Evolutionary conservation across 2,888 invertebrate genomes (phyloP).

Genomic region (Koerneria pararmatus): DNA sequence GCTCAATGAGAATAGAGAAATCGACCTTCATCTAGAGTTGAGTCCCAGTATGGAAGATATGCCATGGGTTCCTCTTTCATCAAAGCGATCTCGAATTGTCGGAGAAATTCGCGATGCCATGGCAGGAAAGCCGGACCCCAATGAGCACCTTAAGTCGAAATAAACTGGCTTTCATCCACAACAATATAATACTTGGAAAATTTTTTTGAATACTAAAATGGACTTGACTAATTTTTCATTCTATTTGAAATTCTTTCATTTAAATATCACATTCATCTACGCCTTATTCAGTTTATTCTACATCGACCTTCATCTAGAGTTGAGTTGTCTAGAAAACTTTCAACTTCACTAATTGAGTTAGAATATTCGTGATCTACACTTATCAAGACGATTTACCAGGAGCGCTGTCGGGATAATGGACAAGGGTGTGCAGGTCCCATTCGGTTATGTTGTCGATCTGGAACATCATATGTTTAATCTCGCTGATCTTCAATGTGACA

Average conservation of each 20-base stretch:
- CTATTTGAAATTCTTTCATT: too few species aligned
- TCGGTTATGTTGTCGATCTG: conserved; percentile 53
- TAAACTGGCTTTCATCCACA: too few species aligned
- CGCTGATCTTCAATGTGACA: not conserved
- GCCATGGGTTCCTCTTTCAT: conserved; percentile 49
- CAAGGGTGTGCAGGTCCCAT: conserved; percentile 55
- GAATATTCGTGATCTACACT: too few species aligned
- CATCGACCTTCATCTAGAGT: too few species aligned
- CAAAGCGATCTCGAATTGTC: conserved; percentile 56
- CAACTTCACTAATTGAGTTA: too few species aligned
- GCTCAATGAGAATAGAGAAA: too few species aligned
- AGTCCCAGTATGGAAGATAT: conserved; percentile 57
- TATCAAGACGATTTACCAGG: conserved; percentile 40
- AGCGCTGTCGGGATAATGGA: conserved; percentile 57
- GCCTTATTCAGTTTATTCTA: too few species aligned
- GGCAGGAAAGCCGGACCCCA: conserved; percentile 56
- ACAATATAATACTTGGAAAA: too few species aligned
- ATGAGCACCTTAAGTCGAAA: conserved; percentile 38
- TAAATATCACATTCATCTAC: too few species aligned
- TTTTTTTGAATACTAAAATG: too few species aligned
- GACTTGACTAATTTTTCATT: too few species aligned
- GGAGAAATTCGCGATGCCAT: conserved; percentile 58
- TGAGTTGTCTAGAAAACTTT: too few species aligned
- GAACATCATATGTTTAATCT: not conserved
- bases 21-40: conserved; percentile 54